These are phyloP conservation scores for Orientallactaga bullata DNA, from an alignment of 2,113 vertebrate genomes.

Conservation along the genomic window DNA sequence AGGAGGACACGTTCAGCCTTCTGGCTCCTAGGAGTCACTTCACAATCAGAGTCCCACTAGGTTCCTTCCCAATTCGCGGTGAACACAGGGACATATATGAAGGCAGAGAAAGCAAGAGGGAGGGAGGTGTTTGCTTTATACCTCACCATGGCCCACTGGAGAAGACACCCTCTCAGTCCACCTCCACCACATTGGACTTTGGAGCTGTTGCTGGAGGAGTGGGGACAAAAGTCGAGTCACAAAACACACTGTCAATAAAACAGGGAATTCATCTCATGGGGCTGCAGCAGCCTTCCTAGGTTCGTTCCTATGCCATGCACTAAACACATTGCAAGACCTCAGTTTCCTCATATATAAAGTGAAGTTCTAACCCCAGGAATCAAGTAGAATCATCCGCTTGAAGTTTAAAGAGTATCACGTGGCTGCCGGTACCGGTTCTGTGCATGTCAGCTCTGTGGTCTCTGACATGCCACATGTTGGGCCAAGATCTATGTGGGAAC, in stretches of 20 bases:
- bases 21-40: neutral
- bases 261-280: rapidly evolving
- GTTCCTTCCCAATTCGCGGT: neutral
- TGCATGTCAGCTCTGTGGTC: neutral
- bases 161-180: neutral
- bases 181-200: neutral
- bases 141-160: neutral
- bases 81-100: neutral
- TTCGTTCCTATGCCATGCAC: neutral
- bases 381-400: neutral
- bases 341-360: neutral
- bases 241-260: neutral
- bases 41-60: neutral
- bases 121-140: neutral
- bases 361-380: neutral
- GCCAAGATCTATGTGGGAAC: neutral
- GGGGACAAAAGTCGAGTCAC: neutral
- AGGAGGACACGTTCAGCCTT: neutral
- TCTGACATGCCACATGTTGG: rapidly evolving
- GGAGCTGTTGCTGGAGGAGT: too few relatives aligned
- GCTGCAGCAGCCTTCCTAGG: neutral
- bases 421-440: rapidly evolving
- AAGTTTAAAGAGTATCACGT: neutral
- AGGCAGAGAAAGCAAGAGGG: neutral
- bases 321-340: neutral